phyloP scores from a whole-genome alignment of 2,797 vertebrate species.

The Botia kubotai region DNA sequence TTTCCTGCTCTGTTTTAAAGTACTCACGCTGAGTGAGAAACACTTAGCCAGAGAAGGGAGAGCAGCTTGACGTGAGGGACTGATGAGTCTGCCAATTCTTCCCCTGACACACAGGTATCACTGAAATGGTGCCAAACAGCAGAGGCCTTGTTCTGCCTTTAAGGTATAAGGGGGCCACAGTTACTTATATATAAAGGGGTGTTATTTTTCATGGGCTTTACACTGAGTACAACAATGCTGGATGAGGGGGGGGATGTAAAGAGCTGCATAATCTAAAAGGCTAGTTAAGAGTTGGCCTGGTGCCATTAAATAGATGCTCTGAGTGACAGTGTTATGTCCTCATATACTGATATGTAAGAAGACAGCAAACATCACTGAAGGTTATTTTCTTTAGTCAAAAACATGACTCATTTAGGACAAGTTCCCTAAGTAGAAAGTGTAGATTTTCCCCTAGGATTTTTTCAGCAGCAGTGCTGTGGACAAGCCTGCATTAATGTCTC shows the following conservation, averaged over 20 bases:
- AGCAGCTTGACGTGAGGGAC: slow-evolving; percentile 43
- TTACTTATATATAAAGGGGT: slow-evolving; percentile 6
- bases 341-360: slow-evolving; percentile 31
- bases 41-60: slow-evolving; percentile 37
- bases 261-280: slow-evolving; percentile 24
- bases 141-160: slow-evolving; percentile 27
- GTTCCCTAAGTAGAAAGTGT: slow-evolving; percentile 27
- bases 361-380: slow-evolving; percentile 23
- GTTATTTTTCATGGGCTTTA: not conserved
- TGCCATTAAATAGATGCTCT: slow-evolving; percentile 27
- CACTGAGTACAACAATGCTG: not conserved
- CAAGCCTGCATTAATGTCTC: not conserved
- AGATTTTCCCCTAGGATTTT: not conserved
- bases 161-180: slow-evolving; percentile 9
- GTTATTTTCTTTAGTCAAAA: slow-evolving; percentile 24
- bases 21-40: slow-evolving; percentile 50
- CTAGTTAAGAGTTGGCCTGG: slow-evolving; percentile 24
- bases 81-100: slow-evolving; percentile 57
- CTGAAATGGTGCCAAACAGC: slow-evolving; percentile 53
- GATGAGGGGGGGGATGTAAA: not conserved
- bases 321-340: slow-evolving; percentile 23
- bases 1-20: slow-evolving; percentile 56
- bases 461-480: not conserved
- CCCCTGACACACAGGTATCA: slow-evolving; percentile 53
- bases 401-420: slow-evolving; percentile 58